These are phyloP conservation scores for Rhodinocichla rosea DNA, from an alignment of 2,113 vertebrate species.

Conservation along the genomic window DNA sequence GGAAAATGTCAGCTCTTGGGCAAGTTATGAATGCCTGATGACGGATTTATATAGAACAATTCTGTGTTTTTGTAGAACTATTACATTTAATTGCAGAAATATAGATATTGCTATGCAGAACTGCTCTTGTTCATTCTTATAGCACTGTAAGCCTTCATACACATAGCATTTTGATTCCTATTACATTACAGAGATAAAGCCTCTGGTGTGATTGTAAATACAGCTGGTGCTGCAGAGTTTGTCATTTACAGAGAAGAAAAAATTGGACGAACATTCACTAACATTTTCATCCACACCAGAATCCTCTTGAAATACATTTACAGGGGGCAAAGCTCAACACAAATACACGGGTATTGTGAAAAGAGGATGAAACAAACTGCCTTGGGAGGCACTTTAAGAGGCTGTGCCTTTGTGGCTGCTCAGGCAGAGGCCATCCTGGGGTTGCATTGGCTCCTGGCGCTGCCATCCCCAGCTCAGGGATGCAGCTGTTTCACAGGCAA, in stretches of 20 bases:
- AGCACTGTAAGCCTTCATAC: background rate
- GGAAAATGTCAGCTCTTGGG: background rate
- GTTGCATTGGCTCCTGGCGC: background rate
- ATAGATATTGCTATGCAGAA: background rate
- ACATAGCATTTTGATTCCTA: background rate
- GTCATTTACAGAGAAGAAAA: background rate
- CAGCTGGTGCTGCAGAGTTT: background rate
- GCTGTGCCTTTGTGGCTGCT: background rate
- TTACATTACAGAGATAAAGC: background rate
- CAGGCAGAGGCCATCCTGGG: background rate
- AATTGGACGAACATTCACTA: background rate
- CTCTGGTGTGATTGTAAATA: constrained; percentile 4
- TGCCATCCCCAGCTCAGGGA: background rate
- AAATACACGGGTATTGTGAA: background rate
- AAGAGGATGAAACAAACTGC: background rate
- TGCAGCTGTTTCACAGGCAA: background rate
- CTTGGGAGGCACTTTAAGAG: background rate
- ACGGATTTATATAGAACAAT: background rate
- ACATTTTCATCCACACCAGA: background rate
- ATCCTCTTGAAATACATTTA: background rate
- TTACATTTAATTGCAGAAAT: background rate
- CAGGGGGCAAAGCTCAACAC: background rate
- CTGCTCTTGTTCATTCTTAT: background rate
- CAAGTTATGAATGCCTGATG: background rate
- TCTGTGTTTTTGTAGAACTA: background rate